Percentiles rank a stretch among this genome's conserved stretches.
Evolutionary conservation across 2,113 vertebrate species (phyloP).

Genomic region (Eulemur macaco): DNA sequence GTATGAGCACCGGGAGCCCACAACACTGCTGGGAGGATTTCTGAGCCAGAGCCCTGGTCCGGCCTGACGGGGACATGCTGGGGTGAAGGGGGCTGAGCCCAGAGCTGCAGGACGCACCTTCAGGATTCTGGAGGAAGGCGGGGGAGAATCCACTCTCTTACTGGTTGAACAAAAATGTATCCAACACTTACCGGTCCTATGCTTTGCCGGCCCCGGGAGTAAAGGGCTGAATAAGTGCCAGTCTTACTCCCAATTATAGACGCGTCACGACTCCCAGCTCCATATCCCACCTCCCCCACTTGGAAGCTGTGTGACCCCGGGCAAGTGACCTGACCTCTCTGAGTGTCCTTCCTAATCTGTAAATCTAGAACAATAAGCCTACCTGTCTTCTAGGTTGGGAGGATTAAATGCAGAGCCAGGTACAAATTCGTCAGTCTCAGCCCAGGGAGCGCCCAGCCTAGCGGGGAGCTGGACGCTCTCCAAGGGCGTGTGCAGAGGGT

Average conservation of each 20-base stretch:
- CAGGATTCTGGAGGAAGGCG: accelerated
- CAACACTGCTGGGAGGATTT: background rate
- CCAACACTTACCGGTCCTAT: background rate
- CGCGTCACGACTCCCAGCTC: background rate
- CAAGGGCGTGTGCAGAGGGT: background rate
- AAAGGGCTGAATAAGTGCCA: background rate
- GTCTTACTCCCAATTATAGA: background rate
- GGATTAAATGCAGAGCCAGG: background rate
- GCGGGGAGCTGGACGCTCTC: background rate
- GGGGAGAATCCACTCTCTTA: background rate
- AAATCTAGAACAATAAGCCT: background rate
- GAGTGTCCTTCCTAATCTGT: background rate
- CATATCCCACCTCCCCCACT: background rate
- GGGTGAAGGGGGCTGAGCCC: background rate
- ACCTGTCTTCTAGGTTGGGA: background rate
- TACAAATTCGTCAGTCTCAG: background rate
- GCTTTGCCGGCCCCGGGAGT: background rate
- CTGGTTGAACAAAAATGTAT: background rate
- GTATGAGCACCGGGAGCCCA: background rate
- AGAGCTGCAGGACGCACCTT: background rate
- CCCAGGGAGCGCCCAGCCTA: background rate
- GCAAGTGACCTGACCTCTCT: background rate
- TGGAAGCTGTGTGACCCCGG: background rate
- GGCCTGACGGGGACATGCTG: accelerated
- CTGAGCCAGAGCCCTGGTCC: background rate